Evolutionary conservation across 1,140 invertebrate genomes (phyloP).

Genomic region (Apolygus lucorum): DNA sequence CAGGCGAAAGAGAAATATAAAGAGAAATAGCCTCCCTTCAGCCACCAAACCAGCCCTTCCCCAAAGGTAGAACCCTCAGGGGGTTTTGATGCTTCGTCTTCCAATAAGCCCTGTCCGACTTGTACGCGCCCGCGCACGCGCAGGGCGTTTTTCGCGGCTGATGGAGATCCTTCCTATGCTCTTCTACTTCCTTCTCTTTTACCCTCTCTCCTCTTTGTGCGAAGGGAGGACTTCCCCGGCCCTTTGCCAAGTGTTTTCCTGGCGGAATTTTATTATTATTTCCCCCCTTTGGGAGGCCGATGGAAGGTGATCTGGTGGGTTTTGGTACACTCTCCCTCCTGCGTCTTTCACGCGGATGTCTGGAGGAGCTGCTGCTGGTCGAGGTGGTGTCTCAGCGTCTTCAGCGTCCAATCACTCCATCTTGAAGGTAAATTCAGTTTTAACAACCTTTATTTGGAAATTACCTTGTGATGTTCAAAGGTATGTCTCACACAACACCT

Average conservation of each 20-base stretch:
- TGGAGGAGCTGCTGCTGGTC: too few relatives aligned
- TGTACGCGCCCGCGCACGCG: constrained; percentile 1
- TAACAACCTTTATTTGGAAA: too few relatives aligned
- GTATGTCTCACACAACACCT: too few relatives aligned
- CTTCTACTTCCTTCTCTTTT: constrained; percentile 3
- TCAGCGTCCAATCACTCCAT: too few relatives aligned
- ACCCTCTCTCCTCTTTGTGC: background rate
- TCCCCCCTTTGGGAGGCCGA: background rate
- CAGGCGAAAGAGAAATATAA: background rate
- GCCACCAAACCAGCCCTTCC: background rate
- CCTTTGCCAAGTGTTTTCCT: constrained; percentile 6
- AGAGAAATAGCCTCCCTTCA: background rate
- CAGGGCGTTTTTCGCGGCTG: background rate
- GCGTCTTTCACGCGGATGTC: too few relatives aligned
- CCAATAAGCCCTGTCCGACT: constrained; percentile 10
- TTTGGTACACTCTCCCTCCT: too few relatives aligned
- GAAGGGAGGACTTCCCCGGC: background rate
- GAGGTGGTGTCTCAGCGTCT: too few relatives aligned
- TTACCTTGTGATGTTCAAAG: too few relatives aligned
- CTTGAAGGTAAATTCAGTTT: too few relatives aligned
- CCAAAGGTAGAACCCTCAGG: constrained; percentile 8
- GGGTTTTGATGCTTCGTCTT: constrained; percentile 19
- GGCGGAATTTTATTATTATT: constrained; percentile 23
- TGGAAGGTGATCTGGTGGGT: background rate
- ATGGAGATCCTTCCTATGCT: constrained; percentile 1